Conservation (phyloP, 1,140 invertebrate species). For the Halictus rubicundus region DNA sequence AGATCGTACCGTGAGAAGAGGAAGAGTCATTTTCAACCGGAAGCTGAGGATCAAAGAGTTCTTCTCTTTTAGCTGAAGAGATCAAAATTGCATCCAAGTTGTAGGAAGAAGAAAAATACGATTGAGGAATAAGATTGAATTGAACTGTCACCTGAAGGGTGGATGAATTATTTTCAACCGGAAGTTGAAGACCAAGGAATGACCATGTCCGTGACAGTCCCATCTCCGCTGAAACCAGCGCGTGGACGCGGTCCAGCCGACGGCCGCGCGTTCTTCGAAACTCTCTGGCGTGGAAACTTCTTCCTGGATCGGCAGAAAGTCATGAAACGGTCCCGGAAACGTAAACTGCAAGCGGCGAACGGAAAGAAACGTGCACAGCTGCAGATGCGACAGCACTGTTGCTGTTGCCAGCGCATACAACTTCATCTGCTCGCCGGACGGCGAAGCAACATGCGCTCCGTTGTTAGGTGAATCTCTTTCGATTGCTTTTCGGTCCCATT, state of each 20-base stretch:
- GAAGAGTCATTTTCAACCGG: too few relatives aligned
- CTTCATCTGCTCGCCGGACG: slow-evolving; percentile 75
- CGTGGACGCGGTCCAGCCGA: slow-evolving; percentile 76
- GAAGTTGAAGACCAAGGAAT: slow-evolving; percentile 32
- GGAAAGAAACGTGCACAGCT: slow-evolving; percentile 57
- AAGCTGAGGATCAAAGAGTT: too few relatives aligned
- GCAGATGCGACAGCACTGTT: slow-evolving; percentile 74
- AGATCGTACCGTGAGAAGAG: too few relatives aligned
- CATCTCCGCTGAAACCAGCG: slow-evolving; percentile 63
- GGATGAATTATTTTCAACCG: neutral
- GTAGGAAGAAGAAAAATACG: too few relatives aligned
- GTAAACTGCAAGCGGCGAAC: slow-evolving; percentile 67
- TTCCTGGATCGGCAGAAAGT: slow-evolving; percentile 73
- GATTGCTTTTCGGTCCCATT: neutral
- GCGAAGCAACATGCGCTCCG: slow-evolving; percentile 74
- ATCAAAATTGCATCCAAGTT: too few relatives aligned
- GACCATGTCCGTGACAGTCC: slow-evolving; percentile 68
- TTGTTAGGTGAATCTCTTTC: slow-evolving; percentile 74
- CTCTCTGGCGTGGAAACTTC: slow-evolving; percentile 76
- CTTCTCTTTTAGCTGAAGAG: too few relatives aligned
- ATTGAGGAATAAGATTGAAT: too few relatives aligned
- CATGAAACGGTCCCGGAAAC: slow-evolving; percentile 72
- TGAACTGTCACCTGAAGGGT: too few relatives aligned
- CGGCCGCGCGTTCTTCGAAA: slow-evolving; percentile 76
- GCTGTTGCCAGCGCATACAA: slow-evolving; percentile 77